Base-by-base conservation (phyloP, 2,113 vertebrate genomes). In the Chionodraco myersi region DNA sequence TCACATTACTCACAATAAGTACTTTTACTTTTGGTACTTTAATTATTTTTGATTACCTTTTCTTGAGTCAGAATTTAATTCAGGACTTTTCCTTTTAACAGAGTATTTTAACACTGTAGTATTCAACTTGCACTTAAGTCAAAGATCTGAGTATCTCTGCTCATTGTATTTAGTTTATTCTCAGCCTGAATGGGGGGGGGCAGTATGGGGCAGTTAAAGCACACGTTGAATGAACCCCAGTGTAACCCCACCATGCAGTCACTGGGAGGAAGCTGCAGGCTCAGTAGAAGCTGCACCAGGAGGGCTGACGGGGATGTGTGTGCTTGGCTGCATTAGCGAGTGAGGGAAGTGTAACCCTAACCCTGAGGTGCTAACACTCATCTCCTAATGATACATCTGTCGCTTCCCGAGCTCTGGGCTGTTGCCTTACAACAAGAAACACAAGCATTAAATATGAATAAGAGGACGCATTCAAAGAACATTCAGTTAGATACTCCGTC, bases 281-380 rank as follows among this genome's bases (percentile, higher is more conserved):
- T 81, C 79, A 81, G 91, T 88, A 85, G 79, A 78, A 83, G 49
- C 71, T n/a, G n/a, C n/a, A n/a, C n/a, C n/a, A n/a, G n/a, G n/a
- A n/a, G n/a, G n/a, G n/a, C n/a, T 30, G 30, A 30, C 30, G 3
- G 30, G 30, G 44, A 67, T 82, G 84, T 87, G n/a, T 60, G 54
- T 82, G 63, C 51, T 77, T 67, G 53, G 58, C 49, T 66, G 57
- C 76, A 88, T 82, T 71, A 73, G 65, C 15, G n/a, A 86, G 79
- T 89, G 71, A 69, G 59, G 56, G 52, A 83, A 85, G 63, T 52
- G 63, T 15, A 86, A 53, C 16, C 44, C 23, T 48, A 44, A 66
- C 77, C 58, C 61, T 57, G 41, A 15, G 61, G 70, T 41, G 26
- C 44, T 72, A 63, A 74, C 30, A 36, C 77, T 87, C 57, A 72